Evolutionary conservation across 1,140 invertebrate genomes (phyloP).

Genomic region (Trialeurodes vaporariorum): DNA sequence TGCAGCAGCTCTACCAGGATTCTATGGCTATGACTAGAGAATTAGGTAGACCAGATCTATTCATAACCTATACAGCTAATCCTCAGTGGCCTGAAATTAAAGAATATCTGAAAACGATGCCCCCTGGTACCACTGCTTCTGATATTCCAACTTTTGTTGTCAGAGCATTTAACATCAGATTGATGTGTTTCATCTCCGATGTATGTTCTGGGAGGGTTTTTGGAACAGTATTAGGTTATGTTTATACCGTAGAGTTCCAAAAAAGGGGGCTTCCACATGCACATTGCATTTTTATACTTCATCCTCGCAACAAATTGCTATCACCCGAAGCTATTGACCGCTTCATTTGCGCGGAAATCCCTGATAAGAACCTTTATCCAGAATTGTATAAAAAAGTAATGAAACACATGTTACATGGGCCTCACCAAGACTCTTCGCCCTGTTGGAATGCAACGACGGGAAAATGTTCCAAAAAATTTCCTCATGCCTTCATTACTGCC

Average conservation of each 20-base stretch:
- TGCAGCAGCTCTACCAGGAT: conserved; percentile 32
- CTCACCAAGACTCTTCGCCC: conserved; percentile 17
- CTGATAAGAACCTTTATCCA: conserved; percentile 33
- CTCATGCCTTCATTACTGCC: conserved; percentile 24
- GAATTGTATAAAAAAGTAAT: conserved; percentile 32
- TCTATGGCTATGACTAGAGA: conserved; percentile 16
- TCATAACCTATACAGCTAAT: conserved; percentile 17
- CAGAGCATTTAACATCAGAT: conserved; percentile 2
- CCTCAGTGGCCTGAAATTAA: conserved; percentile 14
- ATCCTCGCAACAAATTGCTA: not conserved
- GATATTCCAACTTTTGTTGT: conserved; percentile 7
- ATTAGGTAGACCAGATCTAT: conserved; percentile 15
- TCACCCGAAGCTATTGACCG: conserved; percentile 34
- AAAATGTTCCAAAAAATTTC: conserved; percentile 34
- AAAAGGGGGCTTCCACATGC: conserved; percentile 13
- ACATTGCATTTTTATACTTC: conserved; percentile 6
- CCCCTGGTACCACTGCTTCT: not conserved
- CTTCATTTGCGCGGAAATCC: conserved; percentile 40
- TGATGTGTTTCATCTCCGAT: not conserved
- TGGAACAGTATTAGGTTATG: conserved; percentile 4
- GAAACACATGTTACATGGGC: conserved; percentile 41
- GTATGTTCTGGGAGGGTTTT: not conserved
- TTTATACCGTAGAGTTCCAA: conserved; percentile 13
- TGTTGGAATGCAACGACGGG: conserved; percentile 19
- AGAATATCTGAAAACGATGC: conserved; percentile 10